Conservation (phyloP, 2,797 vertebrate genomes). For the Lutjanus campechanus region DNA sequence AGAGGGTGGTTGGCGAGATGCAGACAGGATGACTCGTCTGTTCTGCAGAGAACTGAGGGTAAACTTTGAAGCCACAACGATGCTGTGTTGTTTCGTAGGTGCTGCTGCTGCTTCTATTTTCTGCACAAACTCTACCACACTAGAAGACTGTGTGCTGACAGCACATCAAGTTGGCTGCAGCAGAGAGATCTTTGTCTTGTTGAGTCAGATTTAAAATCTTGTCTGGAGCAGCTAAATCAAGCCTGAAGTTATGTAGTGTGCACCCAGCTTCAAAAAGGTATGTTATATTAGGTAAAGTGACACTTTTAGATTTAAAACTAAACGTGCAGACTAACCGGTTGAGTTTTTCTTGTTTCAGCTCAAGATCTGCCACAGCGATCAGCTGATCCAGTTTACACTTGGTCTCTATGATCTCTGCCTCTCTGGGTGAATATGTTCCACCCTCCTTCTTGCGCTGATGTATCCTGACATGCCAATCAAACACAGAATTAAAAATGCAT, state of each 20-base stretch:
- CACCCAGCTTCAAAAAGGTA: constrained; percentile 19
- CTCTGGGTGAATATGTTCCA: constrained; percentile 95
- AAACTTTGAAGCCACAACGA: constrained; percentile 59
- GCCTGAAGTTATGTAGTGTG: constrained; percentile 31
- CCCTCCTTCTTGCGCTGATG: constrained; percentile 97
- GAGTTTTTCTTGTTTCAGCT: constrained; percentile 97
- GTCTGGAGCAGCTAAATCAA: constrained; percentile 59
- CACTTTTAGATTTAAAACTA: constrained; percentile 37
- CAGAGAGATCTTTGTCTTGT: constrained; percentile 57
- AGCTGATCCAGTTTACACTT: constrained; percentile 98
- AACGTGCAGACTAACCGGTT: constrained; percentile 88
- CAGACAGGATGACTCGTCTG: constrained; percentile 50
- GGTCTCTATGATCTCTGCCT: constrained; percentile 98
- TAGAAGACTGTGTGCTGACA: constrained; percentile 57
- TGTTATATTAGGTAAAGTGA: constrained; percentile 12
- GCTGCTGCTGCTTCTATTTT: constrained; percentile 68
- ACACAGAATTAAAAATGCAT: constrained; percentile 1
- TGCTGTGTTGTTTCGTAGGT: constrained; percentile 30
- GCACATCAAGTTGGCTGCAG: constrained; percentile 49
- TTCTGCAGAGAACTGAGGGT: constrained; percentile 63
- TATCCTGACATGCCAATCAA: constrained; percentile 83
- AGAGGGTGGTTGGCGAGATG: constrained; percentile 37
- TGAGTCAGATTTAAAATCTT: constrained; percentile 60
- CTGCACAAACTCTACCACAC: constrained; percentile 54
- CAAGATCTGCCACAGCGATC: constrained; percentile 96